A percentile compares a stretch with the other conserved stretches of the same genome.
phyloP scores from a whole-genome alignment of 2,888 invertebrate genomes.

The Philereme transversata region DNA sequence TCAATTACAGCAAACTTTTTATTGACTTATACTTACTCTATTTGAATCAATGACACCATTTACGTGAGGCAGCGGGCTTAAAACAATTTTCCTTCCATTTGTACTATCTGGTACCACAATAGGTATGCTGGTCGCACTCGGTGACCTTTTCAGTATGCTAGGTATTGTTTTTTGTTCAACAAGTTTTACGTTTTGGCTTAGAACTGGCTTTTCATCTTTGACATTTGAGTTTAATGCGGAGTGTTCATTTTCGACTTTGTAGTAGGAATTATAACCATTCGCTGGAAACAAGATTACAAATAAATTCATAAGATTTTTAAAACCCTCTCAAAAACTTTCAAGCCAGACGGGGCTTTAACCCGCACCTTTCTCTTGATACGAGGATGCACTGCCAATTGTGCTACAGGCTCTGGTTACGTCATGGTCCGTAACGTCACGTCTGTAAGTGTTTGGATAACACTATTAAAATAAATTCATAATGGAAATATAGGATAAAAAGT shows the following conservation, averaged over 20 bases:
- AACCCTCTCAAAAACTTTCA: too few relatives aligned
- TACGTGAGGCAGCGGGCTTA: conserved; percentile 56
- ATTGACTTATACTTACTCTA: conserved; percentile 19
- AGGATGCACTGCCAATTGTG: too few relatives aligned
- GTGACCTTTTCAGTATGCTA: conserved; percentile 57
- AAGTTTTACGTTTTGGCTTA: conserved; percentile 55
- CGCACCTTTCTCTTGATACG: too few relatives aligned
- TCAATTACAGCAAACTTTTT: too few relatives aligned
- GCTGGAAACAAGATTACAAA: conserved; percentile 46
- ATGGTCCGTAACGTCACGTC: too few relatives aligned
- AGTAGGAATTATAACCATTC: conserved; percentile 61
- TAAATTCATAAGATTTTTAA: background rate
- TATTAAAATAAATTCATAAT: too few relatives aligned
- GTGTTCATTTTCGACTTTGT: conserved; percentile 76
- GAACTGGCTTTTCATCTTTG: conserved; percentile 47
- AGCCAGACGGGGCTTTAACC: too few relatives aligned
- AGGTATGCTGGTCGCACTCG: conserved; percentile 44
- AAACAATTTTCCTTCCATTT: conserved; percentile 60
- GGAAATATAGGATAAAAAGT: too few relatives aligned
- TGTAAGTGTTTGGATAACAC: too few relatives aligned
- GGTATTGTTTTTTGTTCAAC: conserved; percentile 63
- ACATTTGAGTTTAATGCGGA: conserved; percentile 42
- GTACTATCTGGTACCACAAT: conserved; percentile 59
- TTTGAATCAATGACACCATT: conserved; percentile 47
- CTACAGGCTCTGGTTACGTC: too few relatives aligned